A percentile compares a stretch with the other conserved stretches of the same genome.
phyloP scores from a whole-genome alignment of 2,113 vertebrate species.

The Gorilla gorilla region DNA sequence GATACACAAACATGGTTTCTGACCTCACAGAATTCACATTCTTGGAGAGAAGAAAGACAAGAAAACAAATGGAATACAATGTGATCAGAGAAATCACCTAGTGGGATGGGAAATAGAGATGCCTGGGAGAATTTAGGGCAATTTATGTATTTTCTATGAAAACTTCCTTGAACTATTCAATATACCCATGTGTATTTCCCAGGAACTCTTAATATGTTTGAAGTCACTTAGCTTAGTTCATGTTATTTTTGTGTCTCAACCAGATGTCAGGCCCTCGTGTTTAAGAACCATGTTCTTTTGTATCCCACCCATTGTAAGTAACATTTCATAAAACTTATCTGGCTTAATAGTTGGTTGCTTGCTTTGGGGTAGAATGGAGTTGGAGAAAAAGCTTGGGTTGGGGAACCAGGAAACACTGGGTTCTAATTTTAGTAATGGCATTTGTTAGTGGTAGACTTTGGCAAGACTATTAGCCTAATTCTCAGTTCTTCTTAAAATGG shows the following conservation, averaged over 20 bases:
- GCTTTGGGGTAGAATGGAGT: neutral
- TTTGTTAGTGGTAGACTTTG: conserved; percentile 31
- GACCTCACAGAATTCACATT: neutral
- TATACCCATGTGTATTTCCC: neutral
- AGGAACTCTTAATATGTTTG: neutral
- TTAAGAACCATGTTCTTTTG: conserved; percentile 43
- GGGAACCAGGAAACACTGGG: neutral
- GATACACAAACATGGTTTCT: neutral
- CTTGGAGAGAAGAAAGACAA: neutral
- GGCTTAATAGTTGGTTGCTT: conserved; percentile 10
- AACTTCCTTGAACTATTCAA: neutral
- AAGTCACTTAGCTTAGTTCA: neutral
- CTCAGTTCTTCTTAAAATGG: conserved; percentile 51
- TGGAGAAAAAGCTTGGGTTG: neutral
- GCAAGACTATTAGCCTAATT: neutral
- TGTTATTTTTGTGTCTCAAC: neutral
- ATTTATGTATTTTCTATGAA: neutral
- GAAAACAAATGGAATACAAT: neutral
- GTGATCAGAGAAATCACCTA: neutral
- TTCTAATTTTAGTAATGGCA: conserved; percentile 46
- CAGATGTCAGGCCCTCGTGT: neutral
- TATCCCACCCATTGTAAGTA: neutral
- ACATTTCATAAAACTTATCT: neutral
- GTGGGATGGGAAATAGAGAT: neutral
- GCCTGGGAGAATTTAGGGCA: neutral